Conservation (phyloP, 2,797 vertebrate species). For the Salmo trutta region DNA sequence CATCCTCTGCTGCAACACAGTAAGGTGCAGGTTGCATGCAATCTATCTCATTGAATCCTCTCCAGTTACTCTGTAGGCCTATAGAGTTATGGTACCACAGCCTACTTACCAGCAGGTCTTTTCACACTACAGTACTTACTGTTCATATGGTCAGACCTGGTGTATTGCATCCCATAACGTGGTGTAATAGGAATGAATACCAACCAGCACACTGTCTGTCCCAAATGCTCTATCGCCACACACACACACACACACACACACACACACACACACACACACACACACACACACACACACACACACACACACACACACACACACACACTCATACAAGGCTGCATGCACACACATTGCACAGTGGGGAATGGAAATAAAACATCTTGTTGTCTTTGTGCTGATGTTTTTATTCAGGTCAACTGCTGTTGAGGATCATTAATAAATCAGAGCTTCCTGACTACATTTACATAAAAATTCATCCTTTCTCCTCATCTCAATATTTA, state of each 20-base stretch:
- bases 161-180: too few species aligned
- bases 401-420: slow-evolving; percentile 55
- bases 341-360: slow-evolving; percentile 12
- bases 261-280: slow-evolving; percentile 13
- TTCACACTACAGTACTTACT: too few species aligned
- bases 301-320: slow-evolving; percentile 10
- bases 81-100: neutral
- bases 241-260: slow-evolving; percentile 6
- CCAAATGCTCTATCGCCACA: neutral
- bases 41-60: neutral
- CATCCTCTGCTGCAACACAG: neutral
- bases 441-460: slow-evolving; percentile 49
- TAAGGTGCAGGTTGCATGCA: neutral
- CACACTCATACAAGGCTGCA: neutral
- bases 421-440: slow-evolving; percentile 65
- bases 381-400: slow-evolving; percentile 19
- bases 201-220: too few species aligned
- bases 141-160: too few species aligned
- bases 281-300: slow-evolving; percentile 7
- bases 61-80: neutral
- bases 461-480: slow-evolving; percentile 62
- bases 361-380: neutral
- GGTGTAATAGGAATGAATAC: too few species aligned
- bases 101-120: too few species aligned
- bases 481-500: neutral